These are phyloP conservation scores for Zosterops pallidus DNA, from an alignment of 2,113 vertebrate genomes.

Conservation along the genomic window DNA sequence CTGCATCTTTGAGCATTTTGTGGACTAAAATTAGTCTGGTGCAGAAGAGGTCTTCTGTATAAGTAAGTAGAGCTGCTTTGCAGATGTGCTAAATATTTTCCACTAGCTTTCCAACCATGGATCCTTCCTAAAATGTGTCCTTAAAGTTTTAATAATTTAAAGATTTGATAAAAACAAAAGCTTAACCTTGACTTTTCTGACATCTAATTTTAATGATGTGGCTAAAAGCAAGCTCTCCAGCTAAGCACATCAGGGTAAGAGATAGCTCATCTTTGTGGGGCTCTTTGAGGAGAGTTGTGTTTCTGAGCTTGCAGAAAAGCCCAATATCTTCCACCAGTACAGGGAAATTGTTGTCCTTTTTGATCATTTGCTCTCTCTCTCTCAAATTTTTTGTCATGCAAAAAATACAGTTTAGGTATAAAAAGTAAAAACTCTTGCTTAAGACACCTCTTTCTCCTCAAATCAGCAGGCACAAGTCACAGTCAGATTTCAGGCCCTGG, in stretches of 20 bases:
- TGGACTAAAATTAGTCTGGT: not conserved
- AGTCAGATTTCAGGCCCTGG: not conserved
- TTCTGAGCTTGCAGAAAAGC: not conserved
- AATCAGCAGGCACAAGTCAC: not conserved
- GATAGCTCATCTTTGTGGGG: not conserved
- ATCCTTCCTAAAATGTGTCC: not conserved
- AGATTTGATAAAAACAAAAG: constrained; percentile 12
- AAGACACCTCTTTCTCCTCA: not conserved
- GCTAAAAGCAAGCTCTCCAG: constrained; percentile 6
- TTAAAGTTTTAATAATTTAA: not conserved
- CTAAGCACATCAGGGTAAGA: not conserved
- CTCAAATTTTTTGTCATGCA: not conserved
- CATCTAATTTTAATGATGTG: constrained; percentile 3
- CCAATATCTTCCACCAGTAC: not conserved
- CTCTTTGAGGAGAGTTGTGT: not conserved
- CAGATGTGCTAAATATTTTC: not conserved
- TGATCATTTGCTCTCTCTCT: not conserved
- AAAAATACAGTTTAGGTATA: not conserved
- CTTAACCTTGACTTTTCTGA: constrained; percentile 20
- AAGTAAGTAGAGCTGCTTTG: not conserved
- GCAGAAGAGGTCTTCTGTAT: not conserved
- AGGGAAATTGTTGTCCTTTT: not conserved
- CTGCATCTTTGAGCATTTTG: constrained; percentile 64
- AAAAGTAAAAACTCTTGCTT: not conserved
- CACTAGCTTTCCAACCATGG: not conserved